phyloP scores from a whole-genome alignment of 2,113 vertebrate genomes.

The Gobius niger region DNA sequence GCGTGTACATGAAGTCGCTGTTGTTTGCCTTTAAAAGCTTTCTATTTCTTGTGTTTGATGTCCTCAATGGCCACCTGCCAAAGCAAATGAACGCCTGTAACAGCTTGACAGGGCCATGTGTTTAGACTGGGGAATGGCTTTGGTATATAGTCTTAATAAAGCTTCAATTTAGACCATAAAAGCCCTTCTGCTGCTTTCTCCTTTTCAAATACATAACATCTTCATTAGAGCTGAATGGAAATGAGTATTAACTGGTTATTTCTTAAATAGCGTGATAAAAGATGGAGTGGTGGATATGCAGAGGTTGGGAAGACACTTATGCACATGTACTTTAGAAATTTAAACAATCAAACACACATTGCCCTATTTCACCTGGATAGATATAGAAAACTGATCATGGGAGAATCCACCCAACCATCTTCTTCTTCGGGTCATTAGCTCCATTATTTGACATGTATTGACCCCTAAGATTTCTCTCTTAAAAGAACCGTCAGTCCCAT shows the following conservation, averaged over 20 bases:
- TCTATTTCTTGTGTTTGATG: constrained; percentile 24
- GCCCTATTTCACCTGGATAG: too few relatives aligned
- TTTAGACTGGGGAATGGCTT: not conserved
- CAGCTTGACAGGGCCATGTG: not conserved
- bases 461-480: too few relatives aligned
- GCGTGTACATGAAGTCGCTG: constrained; percentile 1
- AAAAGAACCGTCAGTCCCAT: too few relatives aligned
- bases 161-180: not conserved
- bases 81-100: not conserved
- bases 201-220: not conserved
- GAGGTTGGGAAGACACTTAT: too few relatives aligned
- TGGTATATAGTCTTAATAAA: not conserved
- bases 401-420: too few relatives aligned
- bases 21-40: constrained; percentile 38
- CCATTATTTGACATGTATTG: too few relatives aligned
- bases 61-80: constrained; percentile 22
- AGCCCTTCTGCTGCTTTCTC: not conserved
- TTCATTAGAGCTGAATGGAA: not conserved
- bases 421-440: too few relatives aligned
- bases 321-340: too few relatives aligned
- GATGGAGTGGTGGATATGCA: too few relatives aligned
- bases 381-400: too few relatives aligned
- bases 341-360: too few relatives aligned
- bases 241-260: not conserved
- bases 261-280: not conserved